These are phyloP conservation scores for Pangasianodon gigas DNA, from an alignment of 2,113 vertebrate species.

Conservation along the genomic window DNA sequence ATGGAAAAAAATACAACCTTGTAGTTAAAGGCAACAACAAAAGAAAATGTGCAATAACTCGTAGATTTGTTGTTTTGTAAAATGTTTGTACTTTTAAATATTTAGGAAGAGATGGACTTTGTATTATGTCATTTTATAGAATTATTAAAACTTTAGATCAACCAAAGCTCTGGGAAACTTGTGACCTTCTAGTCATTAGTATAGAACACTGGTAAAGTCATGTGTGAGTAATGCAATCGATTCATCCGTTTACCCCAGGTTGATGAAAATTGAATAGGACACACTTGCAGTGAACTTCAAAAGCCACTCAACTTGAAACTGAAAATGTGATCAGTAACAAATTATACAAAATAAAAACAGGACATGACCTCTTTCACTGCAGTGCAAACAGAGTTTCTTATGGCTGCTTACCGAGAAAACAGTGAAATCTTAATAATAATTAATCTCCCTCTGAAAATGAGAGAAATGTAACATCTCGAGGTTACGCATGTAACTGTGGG, in stretches of 20 bases:
- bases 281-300: not conserved
- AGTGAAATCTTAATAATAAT: not conserved
- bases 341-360: not conserved
- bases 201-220: not conserved
- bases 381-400: not conserved
- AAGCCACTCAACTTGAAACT: not conserved
- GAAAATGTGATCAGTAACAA: not conserved
- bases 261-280: not conserved
- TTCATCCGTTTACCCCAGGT: not conserved
- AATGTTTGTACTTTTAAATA: constrained; percentile 79
- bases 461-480: too few relatives aligned
- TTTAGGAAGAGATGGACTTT: constrained; percentile 69
- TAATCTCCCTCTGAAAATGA: not conserved
- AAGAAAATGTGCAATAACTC: constrained; percentile 78
- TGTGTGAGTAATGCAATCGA: not conserved
- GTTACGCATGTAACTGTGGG: too few relatives aligned
- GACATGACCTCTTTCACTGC: not conserved
- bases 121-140: constrained; percentile 80
- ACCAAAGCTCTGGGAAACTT: not conserved
- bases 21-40: constrained; percentile 69
- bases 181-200: not conserved
- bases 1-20: constrained; percentile 66
- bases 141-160: constrained; percentile 68
- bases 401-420: not conserved
- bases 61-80: constrained; percentile 77